Base-by-base conservation (phyloP, 2,113 vertebrate genomes). In the Bettongia penicillata region DNA sequence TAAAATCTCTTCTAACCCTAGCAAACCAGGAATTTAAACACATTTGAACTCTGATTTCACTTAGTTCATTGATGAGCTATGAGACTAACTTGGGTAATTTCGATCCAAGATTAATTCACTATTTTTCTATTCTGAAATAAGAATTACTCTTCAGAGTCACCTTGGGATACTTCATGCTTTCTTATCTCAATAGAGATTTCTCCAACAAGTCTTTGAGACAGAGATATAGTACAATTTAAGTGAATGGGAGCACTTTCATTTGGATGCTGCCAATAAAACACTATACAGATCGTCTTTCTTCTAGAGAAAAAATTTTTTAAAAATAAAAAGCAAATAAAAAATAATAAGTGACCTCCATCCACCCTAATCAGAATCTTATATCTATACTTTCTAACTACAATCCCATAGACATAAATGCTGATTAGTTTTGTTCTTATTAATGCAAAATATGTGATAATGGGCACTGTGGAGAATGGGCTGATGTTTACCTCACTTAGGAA, bases 41-140 rank as follows among this genome's bases (percentile, higher is more conserved):
- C 26, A 84, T 3, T 8, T 23, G 50, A 1, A n/a, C 28, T 49
- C 52, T 89, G n/a, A 31, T 49, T 14, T 53, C 23, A 50, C 31
- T 84, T 0, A 2, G 57, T 10, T 22, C 31, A 51, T 14, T 10
- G 53, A 94, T 92, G 57, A 92, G 53, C 90, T 49, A 52, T 0
- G 24, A 57, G 50, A 52, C 57, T 12, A 37, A 90, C 11, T 47
- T 19, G 47, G 51, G 8, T 52, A 49, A 55, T 68, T 48, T 25
- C 28, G 43, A 48, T 91, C 68, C 77, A 48, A 43, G 50, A n/a
- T 12, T 11, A n/a, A 55, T 22, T 68, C 48, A 47, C 22, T 31
- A 50, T 77, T 93, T 97, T 91, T 55, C 53, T 84, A 93, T 77
- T 84, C 19, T 84, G 68, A 84, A 84, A 84, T 84, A 84, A 84